A percentile compares a stretch with the other conserved stretches of the same genome.
Conservation (phyloP, 2,113 vertebrate species). For the Casuarius casuarius region DNA sequence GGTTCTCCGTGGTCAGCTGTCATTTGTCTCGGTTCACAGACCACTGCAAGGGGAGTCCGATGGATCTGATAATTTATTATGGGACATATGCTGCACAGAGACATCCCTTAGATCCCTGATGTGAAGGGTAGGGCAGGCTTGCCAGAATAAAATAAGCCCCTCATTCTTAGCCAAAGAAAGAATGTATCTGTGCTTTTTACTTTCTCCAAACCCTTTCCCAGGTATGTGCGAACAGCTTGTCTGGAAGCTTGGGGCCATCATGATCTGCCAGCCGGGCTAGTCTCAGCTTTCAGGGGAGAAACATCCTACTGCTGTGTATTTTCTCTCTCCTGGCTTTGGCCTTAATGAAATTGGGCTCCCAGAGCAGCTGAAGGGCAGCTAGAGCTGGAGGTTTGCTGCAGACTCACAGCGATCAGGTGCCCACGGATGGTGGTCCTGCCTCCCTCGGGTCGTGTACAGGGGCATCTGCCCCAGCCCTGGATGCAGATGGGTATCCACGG, state of each 20-base stretch:
- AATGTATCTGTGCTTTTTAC: neutral
- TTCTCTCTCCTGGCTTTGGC: neutral
- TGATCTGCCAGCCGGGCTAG: neutral
- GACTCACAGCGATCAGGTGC: neutral
- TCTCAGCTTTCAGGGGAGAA: neutral
- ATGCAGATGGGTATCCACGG: neutral
- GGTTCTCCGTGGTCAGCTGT: neutral
- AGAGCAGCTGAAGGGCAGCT: neutral
- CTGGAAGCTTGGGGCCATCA: neutral
- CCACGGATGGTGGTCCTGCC: neutral
- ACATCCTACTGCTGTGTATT: neutral
- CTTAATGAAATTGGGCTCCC: neutral
- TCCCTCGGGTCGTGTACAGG: neutral
- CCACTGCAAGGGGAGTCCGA: neutral
- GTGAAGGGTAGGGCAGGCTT: neutral
- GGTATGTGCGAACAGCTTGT: rapidly evolving
- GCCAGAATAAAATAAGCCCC: neutral
- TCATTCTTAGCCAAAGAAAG: neutral
- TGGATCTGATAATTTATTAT: neutral
- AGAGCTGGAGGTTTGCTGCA: neutral
- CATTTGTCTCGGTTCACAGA: no score
- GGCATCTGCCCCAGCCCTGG: neutral
- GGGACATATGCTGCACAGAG: neutral
- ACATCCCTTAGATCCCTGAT: neutral
- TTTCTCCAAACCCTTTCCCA: neutral